These are phyloP conservation scores for Crotophaga sulcirostris DNA, from an alignment of 2,113 vertebrate species.

Conservation along the genomic window DNA sequence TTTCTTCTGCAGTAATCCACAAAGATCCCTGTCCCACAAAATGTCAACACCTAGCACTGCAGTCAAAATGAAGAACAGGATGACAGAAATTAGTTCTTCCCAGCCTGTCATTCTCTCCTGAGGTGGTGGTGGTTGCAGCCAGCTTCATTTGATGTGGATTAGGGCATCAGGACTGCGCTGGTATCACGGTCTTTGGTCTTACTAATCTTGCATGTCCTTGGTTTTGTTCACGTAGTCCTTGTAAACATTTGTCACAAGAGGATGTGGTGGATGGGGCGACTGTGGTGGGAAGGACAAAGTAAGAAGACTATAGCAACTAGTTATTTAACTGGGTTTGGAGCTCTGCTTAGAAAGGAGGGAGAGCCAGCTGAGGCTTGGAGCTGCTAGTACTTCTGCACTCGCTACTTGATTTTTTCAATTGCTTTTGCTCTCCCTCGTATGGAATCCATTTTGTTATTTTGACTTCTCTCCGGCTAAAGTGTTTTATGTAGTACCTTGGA, in stretches of 20 bases:
- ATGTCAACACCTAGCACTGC: neutral
- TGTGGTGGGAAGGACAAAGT: neutral
- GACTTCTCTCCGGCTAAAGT: conserved; percentile 19
- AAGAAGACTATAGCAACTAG: neutral
- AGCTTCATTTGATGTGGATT: neutral
- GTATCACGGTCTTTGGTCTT: accelerated
- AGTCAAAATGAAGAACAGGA: neutral
- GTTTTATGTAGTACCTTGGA: conserved; percentile 41
- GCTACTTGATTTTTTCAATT: conserved; percentile 24
- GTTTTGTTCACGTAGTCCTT: neutral
- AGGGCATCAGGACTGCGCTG: neutral
- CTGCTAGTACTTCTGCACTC: neutral
- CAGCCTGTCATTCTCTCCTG: neutral
- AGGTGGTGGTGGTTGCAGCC: neutral
- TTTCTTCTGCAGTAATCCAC: neutral
- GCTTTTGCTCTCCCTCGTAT: neutral
- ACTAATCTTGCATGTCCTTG: neutral
- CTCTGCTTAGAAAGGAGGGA: neutral
- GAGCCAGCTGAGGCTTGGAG: neutral
- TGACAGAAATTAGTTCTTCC: neutral
- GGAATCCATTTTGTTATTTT: conserved; percentile 51
- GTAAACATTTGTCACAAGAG: neutral
- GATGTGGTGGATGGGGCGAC: neutral
- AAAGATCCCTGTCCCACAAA: neutral
- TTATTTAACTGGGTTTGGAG: neutral